Conservation (phyloP, 2,113 vertebrate species). For the Oreochromis spilurus region DNA sequence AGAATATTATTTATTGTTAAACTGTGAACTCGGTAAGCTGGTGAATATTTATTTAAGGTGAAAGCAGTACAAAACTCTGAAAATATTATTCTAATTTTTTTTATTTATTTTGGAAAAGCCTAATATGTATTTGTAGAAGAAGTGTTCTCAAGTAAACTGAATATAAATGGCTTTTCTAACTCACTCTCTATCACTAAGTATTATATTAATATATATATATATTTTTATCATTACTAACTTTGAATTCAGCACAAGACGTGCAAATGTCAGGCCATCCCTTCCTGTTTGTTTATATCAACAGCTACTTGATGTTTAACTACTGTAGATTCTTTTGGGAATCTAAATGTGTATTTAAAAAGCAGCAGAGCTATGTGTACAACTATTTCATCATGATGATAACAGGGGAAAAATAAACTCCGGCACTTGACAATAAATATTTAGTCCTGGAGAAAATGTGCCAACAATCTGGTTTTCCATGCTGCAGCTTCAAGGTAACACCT, state of each 20-base stretch:
- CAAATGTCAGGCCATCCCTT: not conserved
- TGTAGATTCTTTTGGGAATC: not conserved
- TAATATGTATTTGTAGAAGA: not conserved
- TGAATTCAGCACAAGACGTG: not conserved
- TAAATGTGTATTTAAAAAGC: not conserved
- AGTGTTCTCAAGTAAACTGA: not conserved
- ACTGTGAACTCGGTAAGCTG: not conserved
- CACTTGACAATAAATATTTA: not conserved
- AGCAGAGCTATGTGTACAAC: not conserved
- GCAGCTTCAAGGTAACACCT: constrained; percentile 5
- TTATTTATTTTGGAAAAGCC: not conserved
- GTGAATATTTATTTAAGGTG: not conserved
- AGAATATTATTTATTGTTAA: not conserved
- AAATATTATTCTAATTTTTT: not conserved
- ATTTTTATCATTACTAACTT: not conserved
- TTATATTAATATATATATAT: not conserved
- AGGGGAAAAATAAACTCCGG: not conserved
- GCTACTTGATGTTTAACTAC: not conserved
- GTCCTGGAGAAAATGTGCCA: not conserved
- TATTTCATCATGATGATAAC: not conserved
- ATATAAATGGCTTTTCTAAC: not conserved
- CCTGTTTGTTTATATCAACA: not conserved
- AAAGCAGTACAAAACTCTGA: not conserved
- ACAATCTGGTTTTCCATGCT: not conserved
- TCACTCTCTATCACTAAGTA: not conserved